These are phyloP conservation scores for Pemphredon lugubris DNA, from an alignment of 2,888 invertebrate genomes.

Conservation along the genomic window DNA sequence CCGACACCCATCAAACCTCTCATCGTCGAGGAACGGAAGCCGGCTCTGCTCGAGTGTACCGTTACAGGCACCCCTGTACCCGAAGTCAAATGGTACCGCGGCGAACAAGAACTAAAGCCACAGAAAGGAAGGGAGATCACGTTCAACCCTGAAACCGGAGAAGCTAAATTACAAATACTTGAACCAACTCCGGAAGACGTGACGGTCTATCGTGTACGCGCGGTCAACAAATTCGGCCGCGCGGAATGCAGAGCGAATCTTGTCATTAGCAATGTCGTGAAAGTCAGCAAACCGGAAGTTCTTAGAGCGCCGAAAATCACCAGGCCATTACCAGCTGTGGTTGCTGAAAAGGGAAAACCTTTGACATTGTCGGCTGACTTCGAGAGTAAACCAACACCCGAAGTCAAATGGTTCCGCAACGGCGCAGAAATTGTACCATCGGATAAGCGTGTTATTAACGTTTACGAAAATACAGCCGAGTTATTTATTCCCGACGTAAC, in stretches of 20 bases:
- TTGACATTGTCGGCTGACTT: conserved; percentile 88
- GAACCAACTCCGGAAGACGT: conserved; percentile 87
- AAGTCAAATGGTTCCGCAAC: conserved; percentile 92
- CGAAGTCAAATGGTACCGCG: conserved; percentile 87
- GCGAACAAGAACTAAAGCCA: conserved; percentile 84
- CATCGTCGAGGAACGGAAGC: conserved; percentile 84
- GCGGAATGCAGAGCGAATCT: conserved; percentile 89
- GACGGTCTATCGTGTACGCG: conserved; percentile 87
- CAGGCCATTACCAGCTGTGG: conserved; percentile 89
- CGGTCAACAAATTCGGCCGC: conserved; percentile 88
- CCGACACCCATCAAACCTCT: conserved; percentile 86
- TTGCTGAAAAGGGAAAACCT: conserved; percentile 87
- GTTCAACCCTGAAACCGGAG: conserved; percentile 85
- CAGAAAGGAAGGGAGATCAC: conserved; percentile 83
- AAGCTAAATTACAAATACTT: conserved; percentile 85
- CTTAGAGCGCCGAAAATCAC: conserved; percentile 88
- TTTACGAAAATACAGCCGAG: conserved; percentile 85
- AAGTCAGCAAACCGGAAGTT: conserved; percentile 82
- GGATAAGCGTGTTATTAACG: conserved; percentile 84
- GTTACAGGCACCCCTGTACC: conserved; percentile 88
- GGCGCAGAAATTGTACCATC: conserved; percentile 88
- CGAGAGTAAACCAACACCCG: conserved; percentile 87
- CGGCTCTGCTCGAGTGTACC: conserved; percentile 85
- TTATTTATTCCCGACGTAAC: conserved; percentile 86
- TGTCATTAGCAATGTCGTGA: conserved; percentile 82